Evolutionary conservation across 2,797 vertebrate species (phyloP).

Genomic region (Lycodopsis pacificus): DNA sequence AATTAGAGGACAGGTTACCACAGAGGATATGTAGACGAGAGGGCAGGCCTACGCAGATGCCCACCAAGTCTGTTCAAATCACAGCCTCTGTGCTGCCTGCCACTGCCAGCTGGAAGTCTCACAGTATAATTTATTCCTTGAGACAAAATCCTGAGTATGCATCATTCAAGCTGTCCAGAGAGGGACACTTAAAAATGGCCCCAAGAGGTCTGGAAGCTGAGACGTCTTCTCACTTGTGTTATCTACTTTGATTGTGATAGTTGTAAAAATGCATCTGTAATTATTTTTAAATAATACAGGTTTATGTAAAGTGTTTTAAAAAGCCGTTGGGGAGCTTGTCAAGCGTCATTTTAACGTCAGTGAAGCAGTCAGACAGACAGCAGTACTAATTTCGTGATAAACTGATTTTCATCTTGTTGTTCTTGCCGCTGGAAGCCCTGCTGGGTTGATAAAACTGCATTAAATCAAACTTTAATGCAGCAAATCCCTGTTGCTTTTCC

Average conservation of each 20-base stretch:
- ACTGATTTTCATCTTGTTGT: conserved; percentile 23
- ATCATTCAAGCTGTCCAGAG: conserved; percentile 44
- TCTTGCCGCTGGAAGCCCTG: conserved; percentile 43
- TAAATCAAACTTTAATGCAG: conserved; percentile 69
- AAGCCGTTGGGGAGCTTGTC: not conserved
- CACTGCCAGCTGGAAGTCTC: conserved; percentile 62
- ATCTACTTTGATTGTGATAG: conserved; percentile 7
- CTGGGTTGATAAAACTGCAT: conserved; percentile 71
- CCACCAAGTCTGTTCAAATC: conserved; percentile 66
- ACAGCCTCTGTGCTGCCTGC: conserved; percentile 47
- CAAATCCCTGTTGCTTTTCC: conserved; percentile 54
- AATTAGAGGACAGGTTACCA: conserved; percentile 77
- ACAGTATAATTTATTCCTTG: conserved; percentile 59
- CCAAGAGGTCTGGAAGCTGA: conserved; percentile 33
- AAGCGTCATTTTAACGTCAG: not conserved
- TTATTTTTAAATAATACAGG: not conserved
- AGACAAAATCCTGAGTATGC: conserved; percentile 40
- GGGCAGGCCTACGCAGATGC: conserved; percentile 43
- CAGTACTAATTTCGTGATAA: conserved; percentile 12
- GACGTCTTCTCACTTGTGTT: conserved; percentile 14
- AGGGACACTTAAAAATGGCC: conserved; percentile 51
- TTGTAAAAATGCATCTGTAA: conserved; percentile 4
- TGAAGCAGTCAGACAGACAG: conserved; percentile 4
- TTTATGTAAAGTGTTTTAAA: not conserved
- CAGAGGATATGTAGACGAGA: conserved; percentile 65